Base-by-base conservation (phyloP, 1,140 invertebrate species). In the Lordiphosa clarofinis region DNA sequence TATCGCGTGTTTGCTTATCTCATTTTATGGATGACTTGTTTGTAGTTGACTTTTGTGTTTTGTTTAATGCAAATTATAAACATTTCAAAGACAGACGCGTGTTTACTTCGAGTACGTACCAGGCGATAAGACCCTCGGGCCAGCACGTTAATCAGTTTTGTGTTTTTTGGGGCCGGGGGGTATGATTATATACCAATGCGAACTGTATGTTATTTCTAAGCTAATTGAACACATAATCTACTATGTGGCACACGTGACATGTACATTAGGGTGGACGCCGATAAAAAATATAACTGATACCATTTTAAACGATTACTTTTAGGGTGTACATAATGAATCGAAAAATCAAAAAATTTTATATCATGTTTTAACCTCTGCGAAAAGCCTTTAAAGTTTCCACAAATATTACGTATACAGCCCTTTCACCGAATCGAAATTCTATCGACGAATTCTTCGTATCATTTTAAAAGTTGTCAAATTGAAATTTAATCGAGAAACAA, bases 51-150 rank as follows among this genome's bases (percentile, higher is more conserved):
- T 47, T 59, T 46, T 44, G 49, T 15, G 6, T 15, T 48, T 36
- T 60, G 56, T 56, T 56, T 73, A 74, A 63, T 65, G 60, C 50
- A 82, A 82, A 75, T 75, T 79, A 75, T 71, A 82, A 75, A 82
- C 66, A 75, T 67, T 78, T 58, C 28, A 65, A 44, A 50, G 15
- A 55, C 1, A 59, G 60, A 73, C 56, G 64, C 64, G 48, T 74
- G 69, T 69, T 78, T 74, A 63, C 55, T 36, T 37, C 49, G 48
- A 68, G 68, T 63, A 49, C 35, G 48, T 52, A 63, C 50, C 49
- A 74, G 48, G 24, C 35, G 11, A 37, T 12, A 31, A 47, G 35
- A 44, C 12, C 54, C 28, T 44, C 28, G 43, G 33, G 31, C 31
- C 12, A 12, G 35, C 56, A 39, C 52, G 21, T 52, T n/a, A 15